Base-by-base conservation (phyloP, 2,888 invertebrate genomes). In the Nemoura dubitans region DNA sequence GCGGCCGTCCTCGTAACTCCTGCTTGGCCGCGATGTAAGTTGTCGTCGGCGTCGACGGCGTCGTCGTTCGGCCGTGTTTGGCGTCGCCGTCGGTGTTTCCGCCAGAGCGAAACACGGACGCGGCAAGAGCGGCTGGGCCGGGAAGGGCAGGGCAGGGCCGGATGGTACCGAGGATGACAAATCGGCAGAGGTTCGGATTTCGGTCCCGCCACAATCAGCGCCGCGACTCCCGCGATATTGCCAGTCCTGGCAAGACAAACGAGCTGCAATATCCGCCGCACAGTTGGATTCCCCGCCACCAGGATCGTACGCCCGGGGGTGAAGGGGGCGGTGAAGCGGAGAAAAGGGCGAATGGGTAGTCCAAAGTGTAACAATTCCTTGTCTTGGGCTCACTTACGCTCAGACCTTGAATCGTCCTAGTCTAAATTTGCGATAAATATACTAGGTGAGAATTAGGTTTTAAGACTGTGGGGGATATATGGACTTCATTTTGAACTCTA, bases 211-310 rank as follows among this genome's bases (percentile, higher is more conserved):
- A 87, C 87, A 87, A 87, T 87, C 87, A 87, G 86, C 87, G 89
- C 89, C 82, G 86, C 88, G 89, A 89, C 89, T 89, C 87, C 88
- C 89, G 86, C 89, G 90, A 90, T 91, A 91, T 91, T 91, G 90
- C 90, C 89, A 89, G 88, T 87, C 86, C 43, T 29, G 28, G 86
- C 30, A 91, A 91, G 91, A 91, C 91, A 91, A 91, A 91, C 91
- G 91, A 91, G 90, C 89, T 90, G 91, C 91, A 91, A 91, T 91
- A 91, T 91, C 91, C 91, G 91, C 89, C 89, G 90, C 25, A n/a
- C 84, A 27, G 84, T 76, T 30, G 84, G 83, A 83, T 84, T 59
- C 27, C 76, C 25, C 76, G 21, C 59, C 10, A 29, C 36, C 36
- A 36, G 36, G 80, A 16, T n/a, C 6, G 28, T 6, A 7, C 27